phyloP scores from a whole-genome alignment of 2,113 vertebrate species.

The Rhinolophus ferrumequinum region DNA sequence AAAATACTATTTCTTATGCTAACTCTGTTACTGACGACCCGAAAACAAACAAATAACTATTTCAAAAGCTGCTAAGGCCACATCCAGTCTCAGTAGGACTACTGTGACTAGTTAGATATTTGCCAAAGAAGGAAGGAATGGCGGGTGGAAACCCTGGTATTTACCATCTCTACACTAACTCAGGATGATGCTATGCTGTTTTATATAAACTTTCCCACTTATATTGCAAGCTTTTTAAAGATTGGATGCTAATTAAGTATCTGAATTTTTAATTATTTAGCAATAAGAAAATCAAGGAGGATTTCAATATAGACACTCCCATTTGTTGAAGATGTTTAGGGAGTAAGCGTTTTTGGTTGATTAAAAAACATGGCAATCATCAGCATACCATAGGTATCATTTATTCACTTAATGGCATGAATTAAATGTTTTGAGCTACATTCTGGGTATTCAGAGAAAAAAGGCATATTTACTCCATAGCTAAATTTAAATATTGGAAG shows the following conservation, averaged over 20 bases:
- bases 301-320: neutral
- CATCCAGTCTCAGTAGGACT: neutral
- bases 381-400: neutral
- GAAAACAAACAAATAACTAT: neutral
- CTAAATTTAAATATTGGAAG: slow-evolving; percentile 51
- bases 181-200: neutral
- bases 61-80: neutral
- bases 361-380: neutral
- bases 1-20: neutral
- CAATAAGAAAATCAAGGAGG: neutral
- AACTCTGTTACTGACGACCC: neutral
- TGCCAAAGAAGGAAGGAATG: neutral
- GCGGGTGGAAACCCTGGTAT: neutral
- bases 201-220: neutral
- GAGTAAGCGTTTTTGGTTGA: slow-evolving; percentile 2
- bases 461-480: slow-evolving; percentile 5
- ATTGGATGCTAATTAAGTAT: neutral
- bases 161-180: neutral
- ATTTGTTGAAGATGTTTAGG: slow-evolving; percentile 5
- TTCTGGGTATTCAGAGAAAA: neutral
- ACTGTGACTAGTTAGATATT: neutral
- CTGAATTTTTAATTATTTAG: neutral
- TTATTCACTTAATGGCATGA: slow-evolving; percentile 32
- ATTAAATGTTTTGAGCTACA: neutral
- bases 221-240: neutral